These are phyloP conservation scores for Chiropotes sagulatus DNA, from an alignment of 2,797 vertebrate genomes.

Conservation along the genomic window DNA sequence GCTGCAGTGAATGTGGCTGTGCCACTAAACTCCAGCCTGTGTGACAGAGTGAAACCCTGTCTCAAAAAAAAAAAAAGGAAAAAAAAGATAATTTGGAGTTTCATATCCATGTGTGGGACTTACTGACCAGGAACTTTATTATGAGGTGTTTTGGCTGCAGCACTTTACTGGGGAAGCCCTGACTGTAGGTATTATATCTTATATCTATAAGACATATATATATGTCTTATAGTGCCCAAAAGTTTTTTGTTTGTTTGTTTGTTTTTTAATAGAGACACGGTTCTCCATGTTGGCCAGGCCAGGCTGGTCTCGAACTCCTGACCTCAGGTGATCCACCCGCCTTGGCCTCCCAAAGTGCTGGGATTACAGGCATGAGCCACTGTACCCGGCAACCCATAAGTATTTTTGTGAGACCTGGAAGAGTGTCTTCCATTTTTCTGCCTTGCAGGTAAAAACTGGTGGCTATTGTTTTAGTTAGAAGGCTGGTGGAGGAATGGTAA, in stretches of 20 bases:
- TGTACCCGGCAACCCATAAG: rapidly evolving
- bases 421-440: background rate
- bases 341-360: too few relatives aligned
- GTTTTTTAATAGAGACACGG: too few relatives aligned
- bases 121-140: background rate
- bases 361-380: too few relatives aligned
- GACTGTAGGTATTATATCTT: background rate
- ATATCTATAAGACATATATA: too few relatives aligned
- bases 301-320: too few relatives aligned
- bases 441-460: background rate
- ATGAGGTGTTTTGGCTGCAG: background rate
- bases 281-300: too few relatives aligned
- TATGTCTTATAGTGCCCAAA: background rate
- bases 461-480: background rate
- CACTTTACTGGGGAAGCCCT: background rate
- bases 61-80: background rate
- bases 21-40: too few relatives aligned
- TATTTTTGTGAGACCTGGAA: background rate
- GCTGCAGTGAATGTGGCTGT: background rate
- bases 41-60: background rate
- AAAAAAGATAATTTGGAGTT: background rate
- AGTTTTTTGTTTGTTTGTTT: background rate
- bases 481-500: background rate
- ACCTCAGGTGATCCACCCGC: too few relatives aligned
- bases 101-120: background rate